Base-by-base conservation (phyloP, 2,797 vertebrate species). In the Falco berigora region DNA sequence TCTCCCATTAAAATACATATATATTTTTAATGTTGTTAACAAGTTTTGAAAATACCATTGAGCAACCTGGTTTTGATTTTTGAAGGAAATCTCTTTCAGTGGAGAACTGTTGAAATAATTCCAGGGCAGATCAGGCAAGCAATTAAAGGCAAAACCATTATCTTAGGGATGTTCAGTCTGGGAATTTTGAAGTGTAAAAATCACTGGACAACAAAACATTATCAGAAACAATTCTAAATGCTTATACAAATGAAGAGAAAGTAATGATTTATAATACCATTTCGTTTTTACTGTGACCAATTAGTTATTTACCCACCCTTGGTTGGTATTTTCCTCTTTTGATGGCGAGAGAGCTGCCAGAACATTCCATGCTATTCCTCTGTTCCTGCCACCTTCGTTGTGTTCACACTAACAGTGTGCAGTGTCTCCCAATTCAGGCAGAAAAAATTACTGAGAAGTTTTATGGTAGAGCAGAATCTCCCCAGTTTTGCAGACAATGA, bases 301-400 rank as follows among this genome's bases (percentile, higher is more conserved):
- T 53, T 27, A 34, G 27, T 73, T 74, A 40, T 78, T 89, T 73
- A 10, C 12, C 24, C 8, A 16, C 6, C 6, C 8, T 64, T 77
- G 7, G 30, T 61, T 53, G 36, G 4, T 21, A 24, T 82, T 90
- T 52, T 74, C 18, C 24, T 68, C 24, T 56, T 55, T 36, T 72
- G 17, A 21, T 72, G 61, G 24, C 21, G 19, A 55, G 18, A 64
- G 52, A 46, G 7, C 47, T 90, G 32, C 46, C 38, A 66, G 30
- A 68, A 34, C 6, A 24, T 58, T 38, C 17, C 0, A 1, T 55
- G 16, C 42, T n/a, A 3, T 61, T 73, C 18, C 22, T 34, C 28
- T 50, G 3, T 34, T 74, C 13, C 34, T 83, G 40, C 50, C 10
- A 3, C 9, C 55, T 77, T 36, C 8, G 1, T 91, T 79, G 8